Evolutionary conservation across 2,888 invertebrate genomes (phyloP), one percentile per base, ranked within the genome.

Genomic region (Lasiommata megera): DNA sequence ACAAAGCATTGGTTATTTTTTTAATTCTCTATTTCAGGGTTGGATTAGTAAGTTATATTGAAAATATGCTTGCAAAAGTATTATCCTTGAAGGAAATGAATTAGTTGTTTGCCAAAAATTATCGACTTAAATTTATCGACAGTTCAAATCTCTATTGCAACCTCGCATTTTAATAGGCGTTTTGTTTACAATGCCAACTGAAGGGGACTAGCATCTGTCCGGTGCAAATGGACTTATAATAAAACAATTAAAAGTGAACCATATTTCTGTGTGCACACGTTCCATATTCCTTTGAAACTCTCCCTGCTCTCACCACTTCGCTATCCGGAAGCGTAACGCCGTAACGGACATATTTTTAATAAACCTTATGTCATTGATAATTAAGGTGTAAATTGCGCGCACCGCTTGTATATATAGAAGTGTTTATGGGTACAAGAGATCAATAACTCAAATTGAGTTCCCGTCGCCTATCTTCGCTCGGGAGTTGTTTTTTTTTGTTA

Each of bases 131-230:
- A 23, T 44, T 40, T 51, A 47, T 62, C 59, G 59, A 59, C 38
- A 37, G 31, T 23, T 47, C 16, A 37, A 54, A 76, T 64, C 84
- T 70, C 85, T 83, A 80, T 44, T 57, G 53, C 70, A 67, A 71
- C 70, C 72, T 73, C 75, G 79, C 82, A 86, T 87, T 87, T 84
- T 86, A 86, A 86, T 84, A 84, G 87, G 85, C 87, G 87, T 88
- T 88, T 87, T 88, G 88, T 88, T 88, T 88, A 88, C 87, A 84
- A 82, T 82, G 73, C 80, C 79, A 77, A 80, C 80, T 80, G 80
- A 80, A 84, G 88, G 87, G 86, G 85, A 79, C 79, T 76, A 76
- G 64, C 61, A 57, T 62, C 61, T 60, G 61, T 62, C 56, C 59
- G 50, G 61, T 54, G 37, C 56, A 16, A 61, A 61, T 34, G 56